These are phyloP conservation scores for Melieria omissa DNA, from an alignment of 2,888 invertebrate species.

Conservation along the genomic window DNA sequence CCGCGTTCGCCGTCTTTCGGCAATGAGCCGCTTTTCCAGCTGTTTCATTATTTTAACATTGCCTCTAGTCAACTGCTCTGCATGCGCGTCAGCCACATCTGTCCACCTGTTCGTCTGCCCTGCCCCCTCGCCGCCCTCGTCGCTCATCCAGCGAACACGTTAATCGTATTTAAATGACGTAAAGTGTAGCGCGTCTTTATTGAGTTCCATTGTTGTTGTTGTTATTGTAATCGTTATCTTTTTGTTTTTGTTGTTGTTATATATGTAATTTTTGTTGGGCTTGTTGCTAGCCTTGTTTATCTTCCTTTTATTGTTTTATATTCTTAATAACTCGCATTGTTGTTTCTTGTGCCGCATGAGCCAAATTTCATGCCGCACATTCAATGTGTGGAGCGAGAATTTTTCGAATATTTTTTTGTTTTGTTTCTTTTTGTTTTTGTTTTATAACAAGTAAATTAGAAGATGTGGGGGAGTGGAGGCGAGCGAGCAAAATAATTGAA, in stretches of 20 bases:
- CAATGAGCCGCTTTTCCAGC: background rate
- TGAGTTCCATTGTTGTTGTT: slow-evolving; percentile 2
- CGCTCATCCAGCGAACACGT: slow-evolving; percentile 18
- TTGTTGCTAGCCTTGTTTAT: slow-evolving; percentile 33
- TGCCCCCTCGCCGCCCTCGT: too few relatives aligned
- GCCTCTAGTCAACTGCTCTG: too few relatives aligned
- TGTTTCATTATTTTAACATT: background rate
- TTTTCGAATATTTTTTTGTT: too few relatives aligned
- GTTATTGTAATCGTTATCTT: background rate
- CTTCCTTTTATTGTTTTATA: slow-evolving; percentile 9
- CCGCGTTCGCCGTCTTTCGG: background rate
- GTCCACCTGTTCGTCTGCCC: too few relatives aligned
- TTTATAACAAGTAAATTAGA: background rate
- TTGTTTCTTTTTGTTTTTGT: too few relatives aligned
- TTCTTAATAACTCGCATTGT: too few relatives aligned
- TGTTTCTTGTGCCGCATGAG: too few relatives aligned
- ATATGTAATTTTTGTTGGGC: slow-evolving; percentile 10
- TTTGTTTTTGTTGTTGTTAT: slow-evolving; percentile 2
- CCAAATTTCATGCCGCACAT: too few relatives aligned
- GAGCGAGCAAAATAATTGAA: slow-evolving; percentile 48
- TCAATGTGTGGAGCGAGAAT: too few relatives aligned
- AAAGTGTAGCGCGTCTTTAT: slow-evolving; percentile 30
- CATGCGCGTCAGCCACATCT: too few relatives aligned
- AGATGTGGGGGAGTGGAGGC: background rate
- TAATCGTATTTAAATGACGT: slow-evolving; percentile 59